Conservation (phyloP, 2,888 invertebrate species). For the Agrochola circellaris region DNA sequence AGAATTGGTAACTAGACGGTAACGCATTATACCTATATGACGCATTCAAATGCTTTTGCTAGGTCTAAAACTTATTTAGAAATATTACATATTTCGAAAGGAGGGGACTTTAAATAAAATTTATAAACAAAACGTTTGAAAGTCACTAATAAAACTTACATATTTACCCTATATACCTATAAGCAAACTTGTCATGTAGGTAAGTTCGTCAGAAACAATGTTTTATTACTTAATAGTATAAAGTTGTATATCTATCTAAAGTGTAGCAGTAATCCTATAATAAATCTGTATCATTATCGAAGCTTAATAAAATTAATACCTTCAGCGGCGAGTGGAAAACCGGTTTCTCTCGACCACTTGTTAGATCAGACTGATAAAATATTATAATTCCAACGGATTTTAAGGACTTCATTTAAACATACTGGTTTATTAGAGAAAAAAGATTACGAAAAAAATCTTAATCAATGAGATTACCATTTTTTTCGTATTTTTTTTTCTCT, state of each 20-base stretch:
- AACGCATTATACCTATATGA: conserved; percentile 17
- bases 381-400: conserved; percentile 34
- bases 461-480: neutral
- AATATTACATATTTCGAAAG: neutral
- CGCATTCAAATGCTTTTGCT: conserved; percentile 25
- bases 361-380: conserved; percentile 50
- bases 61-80: neutral
- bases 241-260: conserved; percentile 24
- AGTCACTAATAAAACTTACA: neutral
- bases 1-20: conserved; percentile 26
- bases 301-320: conserved; percentile 11
- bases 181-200: neutral
- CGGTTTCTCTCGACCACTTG: conserved; percentile 23
- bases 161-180: neutral
- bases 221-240: conserved; percentile 3
- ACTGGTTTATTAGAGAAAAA: no score
- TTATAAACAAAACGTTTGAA: neutral
- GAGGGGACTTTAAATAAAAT: neutral
- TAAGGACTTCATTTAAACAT: conserved; percentile 41
- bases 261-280: conserved; percentile 27
- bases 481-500: neutral
- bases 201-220: conserved; percentile 12
- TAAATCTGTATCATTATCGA: conserved; percentile 37
- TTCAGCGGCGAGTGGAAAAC: conserved; percentile 22
- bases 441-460: no score